These are phyloP conservation scores for Ophthalmolycus amberensis DNA, from an alignment of 2,113 vertebrate species.

Conservation along the genomic window DNA sequence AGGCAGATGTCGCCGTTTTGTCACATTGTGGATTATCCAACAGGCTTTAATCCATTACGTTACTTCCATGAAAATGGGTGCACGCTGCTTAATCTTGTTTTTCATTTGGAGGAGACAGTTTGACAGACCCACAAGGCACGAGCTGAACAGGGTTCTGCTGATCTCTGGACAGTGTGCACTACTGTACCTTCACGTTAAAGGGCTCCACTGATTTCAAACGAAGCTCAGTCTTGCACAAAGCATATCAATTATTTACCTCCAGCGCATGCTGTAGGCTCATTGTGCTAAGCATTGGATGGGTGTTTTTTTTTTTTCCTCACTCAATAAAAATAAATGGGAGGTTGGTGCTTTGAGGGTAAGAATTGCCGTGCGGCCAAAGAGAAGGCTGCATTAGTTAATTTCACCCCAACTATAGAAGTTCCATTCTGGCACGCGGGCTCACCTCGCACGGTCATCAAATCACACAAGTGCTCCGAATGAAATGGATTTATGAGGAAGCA, in stretches of 20 bases:
- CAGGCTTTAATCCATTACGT: slow-evolving; percentile 57
- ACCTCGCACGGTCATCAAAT: slow-evolving; percentile 39
- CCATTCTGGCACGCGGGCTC: slow-evolving; percentile 33
- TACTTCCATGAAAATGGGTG: slow-evolving; percentile 35
- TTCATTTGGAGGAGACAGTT: background rate
- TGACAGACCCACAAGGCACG: background rate
- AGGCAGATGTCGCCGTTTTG: slow-evolving; percentile 62
- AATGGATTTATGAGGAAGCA: slow-evolving; percentile 43
- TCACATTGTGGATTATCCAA: slow-evolving; percentile 67
- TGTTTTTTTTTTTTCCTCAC: background rate
- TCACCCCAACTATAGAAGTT: slow-evolving; percentile 21
- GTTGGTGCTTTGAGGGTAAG: slow-evolving; percentile 13
- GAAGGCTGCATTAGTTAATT: slow-evolving; percentile 45
- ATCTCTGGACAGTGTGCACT: slow-evolving; percentile 24
- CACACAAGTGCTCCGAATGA: slow-evolving; percentile 46
- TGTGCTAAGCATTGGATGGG: slow-evolving; percentile 55
- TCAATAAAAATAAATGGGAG: slow-evolving; percentile 23
- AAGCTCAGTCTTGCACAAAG: slow-evolving; percentile 65
- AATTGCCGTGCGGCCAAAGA: slow-evolving; percentile 16
- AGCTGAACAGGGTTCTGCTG: slow-evolving; percentile 32
- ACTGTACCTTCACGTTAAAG: slow-evolving; percentile 47
- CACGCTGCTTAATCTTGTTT: background rate
- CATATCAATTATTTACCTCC: slow-evolving; percentile 76
- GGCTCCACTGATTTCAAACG: slow-evolving; percentile 73
- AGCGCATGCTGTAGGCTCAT: slow-evolving; percentile 53